Conservation (phyloP, 2,888 invertebrate species). For the Peribatodes rhomboidaria region DNA sequence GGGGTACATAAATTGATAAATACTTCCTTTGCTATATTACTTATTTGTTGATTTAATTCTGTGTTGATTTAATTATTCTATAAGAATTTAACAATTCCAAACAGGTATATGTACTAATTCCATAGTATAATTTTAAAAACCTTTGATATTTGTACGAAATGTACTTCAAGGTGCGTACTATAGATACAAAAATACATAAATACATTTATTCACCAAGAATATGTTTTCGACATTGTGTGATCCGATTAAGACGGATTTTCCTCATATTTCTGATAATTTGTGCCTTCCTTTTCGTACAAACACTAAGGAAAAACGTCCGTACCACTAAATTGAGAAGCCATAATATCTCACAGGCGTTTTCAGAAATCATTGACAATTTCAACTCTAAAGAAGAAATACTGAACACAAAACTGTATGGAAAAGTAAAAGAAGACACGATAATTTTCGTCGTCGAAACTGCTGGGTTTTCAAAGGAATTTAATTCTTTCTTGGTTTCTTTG, state of each 20-base stretch:
- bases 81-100: too few species aligned
- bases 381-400: slow-evolving; percentile 54
- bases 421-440: slow-evolving; percentile 53
- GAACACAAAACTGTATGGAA: slow-evolving; percentile 58
- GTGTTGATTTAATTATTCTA: too few species aligned
- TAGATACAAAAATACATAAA: too few species aligned
- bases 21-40: too few species aligned
- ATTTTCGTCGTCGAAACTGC: slow-evolving; percentile 62
- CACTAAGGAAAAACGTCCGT: background rate
- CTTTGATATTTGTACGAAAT: background rate
- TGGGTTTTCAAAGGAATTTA: slow-evolving; percentile 54
- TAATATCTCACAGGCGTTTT: background rate
- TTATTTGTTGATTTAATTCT: too few species aligned
- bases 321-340: background rate
- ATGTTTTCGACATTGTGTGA: slow-evolving; percentile 8
- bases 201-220: background rate
- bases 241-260: slow-evolving; percentile 8
- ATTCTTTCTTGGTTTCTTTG: slow-evolving; percentile 62
- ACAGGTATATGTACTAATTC: too few species aligned
- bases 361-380: slow-evolving; percentile 39
- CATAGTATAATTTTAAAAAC: background rate
- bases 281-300: background rate
- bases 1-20: too few species aligned
- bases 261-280: background rate
- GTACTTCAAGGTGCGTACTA: background rate